Base-by-base conservation (phyloP, 2,888 invertebrate genomes). In the Gastracanthus pulcherrimus region DNA sequence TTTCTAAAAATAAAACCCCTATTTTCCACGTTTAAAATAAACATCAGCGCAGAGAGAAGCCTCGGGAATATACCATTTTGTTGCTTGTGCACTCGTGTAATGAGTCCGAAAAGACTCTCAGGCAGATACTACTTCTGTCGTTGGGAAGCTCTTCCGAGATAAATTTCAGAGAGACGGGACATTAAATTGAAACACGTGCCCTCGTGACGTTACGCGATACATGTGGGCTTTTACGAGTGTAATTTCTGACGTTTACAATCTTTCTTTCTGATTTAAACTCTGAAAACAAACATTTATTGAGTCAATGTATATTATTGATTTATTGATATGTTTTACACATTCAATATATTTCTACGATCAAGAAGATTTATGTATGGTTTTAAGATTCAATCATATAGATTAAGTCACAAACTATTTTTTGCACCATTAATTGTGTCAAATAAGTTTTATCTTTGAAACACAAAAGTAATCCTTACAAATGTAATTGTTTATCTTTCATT, bases 61-160 rank as follows among this genome's bases (percentile, higher is more conserved):
- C 60, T 60, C 34, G n/a, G 69, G 70, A 77, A 77, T 70, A 77
- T 29, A 70, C 60, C 60, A 62, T 70, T 70, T n/a, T 60, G 62
- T 41, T 67, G 41, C 55, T 67, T 58, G 67, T 38, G n/a, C 41
- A 48, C 66, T 36, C 60, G 67, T 34, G 45, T 67, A 76, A 76
- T 51, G 31, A 67, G 41, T n/a, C 31, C 38, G 58, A 67, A 29
- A 58, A 76, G 29, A 51, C 29, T 38, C 36, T 41, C 34, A 19
- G 4, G 48, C 31, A 38, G 31, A 36, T 55, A 58, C 67, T 64
- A 64, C 34, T 48, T 75, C 36, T 31, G 75, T 75, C 51, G 16
- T n/a, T 72, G 23, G 38, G 36, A 55, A 58, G 60, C 29, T n/a
- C 36, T 36, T 58, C 9, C 16, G 5, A 41, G 31, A 41, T 72